A percentile compares a stretch with the other conserved stretches of the same genome.
phyloP scores from a whole-genome alignment of 2,888 invertebrate genomes.

The Aricia artaxerxes region DNA sequence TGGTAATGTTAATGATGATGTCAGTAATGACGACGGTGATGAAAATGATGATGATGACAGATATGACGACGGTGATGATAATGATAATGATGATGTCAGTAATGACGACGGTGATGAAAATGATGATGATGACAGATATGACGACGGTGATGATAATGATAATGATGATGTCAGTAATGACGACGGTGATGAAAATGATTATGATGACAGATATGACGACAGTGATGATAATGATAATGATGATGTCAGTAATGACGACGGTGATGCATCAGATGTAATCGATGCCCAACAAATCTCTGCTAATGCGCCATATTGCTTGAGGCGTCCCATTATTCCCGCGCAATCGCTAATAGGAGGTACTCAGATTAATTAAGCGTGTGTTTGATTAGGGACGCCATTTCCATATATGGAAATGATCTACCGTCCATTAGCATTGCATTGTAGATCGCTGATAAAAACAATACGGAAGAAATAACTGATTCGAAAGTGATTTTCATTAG shows the following conservation, averaged over 20 bases:
- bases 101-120: too few species aligned
- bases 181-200: too few species aligned
- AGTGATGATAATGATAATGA: background rate
- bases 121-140: background rate
- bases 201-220: background rate
- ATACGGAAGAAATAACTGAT: background rate
- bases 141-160: too few species aligned
- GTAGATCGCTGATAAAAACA: slow-evolving; percentile 4
- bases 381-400: slow-evolving; percentile 24
- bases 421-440: slow-evolving; percentile 12
- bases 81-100: too few species aligned
- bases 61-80: too few species aligned
- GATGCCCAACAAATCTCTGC: slow-evolving; percentile 16
- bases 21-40: too few species aligned
- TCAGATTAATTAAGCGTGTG: slow-evolving; percentile 29
- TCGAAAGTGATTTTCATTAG: background rate
- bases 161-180: too few species aligned
- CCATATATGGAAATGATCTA: slow-evolving; percentile 26
- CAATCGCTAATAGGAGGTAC: slow-evolving; percentile 16
- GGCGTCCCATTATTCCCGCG: slow-evolving; percentile 20
- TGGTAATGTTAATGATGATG: too few species aligned
- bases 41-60: too few species aligned
- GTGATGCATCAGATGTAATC: slow-evolving; percentile 18
- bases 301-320: slow-evolving; percentile 20
- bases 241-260: background rate